These are phyloP conservation scores for Cataglyphis cursor DNA, from an alignment of 2,888 invertebrate species.

Conservation along the genomic window DNA sequence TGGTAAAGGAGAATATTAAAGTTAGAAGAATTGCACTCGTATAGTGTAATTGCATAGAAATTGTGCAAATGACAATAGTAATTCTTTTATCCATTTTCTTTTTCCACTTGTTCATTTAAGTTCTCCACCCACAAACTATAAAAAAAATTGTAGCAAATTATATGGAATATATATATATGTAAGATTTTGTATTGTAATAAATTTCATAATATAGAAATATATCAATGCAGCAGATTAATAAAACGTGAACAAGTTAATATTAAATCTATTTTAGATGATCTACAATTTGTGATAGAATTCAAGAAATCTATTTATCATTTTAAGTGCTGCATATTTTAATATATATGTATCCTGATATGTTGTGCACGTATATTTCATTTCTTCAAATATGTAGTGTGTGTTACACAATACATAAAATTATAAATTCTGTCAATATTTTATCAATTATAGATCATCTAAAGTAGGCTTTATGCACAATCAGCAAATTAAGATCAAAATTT, in stretches of 20 bases:
- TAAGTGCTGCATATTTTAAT: neutral
- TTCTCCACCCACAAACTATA: neutral
- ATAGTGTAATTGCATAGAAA: constrained; percentile 7
- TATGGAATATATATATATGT: constrained; percentile 1
- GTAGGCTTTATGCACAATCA: neutral
- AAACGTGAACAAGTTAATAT: constrained; percentile 14
- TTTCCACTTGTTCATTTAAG: neutral
- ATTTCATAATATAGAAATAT: constrained; percentile 3
- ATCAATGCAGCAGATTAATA: constrained; percentile 20
- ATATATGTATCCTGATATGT: neutral
- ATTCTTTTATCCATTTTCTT: neutral
- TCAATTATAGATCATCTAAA: constrained; percentile 6
- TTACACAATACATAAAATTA: neutral
- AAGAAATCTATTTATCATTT: neutral
- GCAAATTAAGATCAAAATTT: constrained; percentile 12
- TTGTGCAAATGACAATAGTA: constrained; percentile 1
- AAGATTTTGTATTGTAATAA: neutral
- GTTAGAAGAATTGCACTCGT: constrained; percentile 20
- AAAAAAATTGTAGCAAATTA: constrained; percentile 13
- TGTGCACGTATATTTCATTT: neutral
- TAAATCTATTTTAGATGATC: constrained; percentile 2
- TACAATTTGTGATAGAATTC: neutral
- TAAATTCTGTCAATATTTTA: neutral
- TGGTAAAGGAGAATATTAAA: neutral
- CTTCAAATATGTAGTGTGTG: neutral